Percentiles rank a stretch among this genome's conserved stretches.
Conservation (phyloP, 2,797 vertebrate genomes). For the Sparidentex hasta region DNA sequence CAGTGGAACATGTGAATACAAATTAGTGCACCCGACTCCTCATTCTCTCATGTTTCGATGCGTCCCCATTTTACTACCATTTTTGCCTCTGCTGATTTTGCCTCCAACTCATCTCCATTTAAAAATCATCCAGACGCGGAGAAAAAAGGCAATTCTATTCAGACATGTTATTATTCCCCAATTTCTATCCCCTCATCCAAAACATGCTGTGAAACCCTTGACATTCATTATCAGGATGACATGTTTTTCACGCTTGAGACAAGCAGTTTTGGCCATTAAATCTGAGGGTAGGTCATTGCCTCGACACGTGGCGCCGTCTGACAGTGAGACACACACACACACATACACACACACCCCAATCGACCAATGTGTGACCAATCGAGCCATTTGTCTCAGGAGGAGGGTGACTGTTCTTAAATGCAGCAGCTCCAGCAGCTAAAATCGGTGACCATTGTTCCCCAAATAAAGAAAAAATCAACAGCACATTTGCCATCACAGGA, state of each 20-base stretch:
- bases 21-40: neutral
- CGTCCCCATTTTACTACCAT: slow-evolving; percentile 1
- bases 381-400: slow-evolving; percentile 63
- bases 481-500: neutral
- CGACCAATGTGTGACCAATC: slow-evolving; percentile 72
- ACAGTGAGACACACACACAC: slow-evolving; percentile 51
- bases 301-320: slow-evolving; percentile 52
- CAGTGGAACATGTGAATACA: slow-evolving; percentile 3
- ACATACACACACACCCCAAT: no score
- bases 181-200: slow-evolving; percentile 70
- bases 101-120: slow-evolving; percentile 54
- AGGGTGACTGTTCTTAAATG: slow-evolving; percentile 31
- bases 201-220: slow-evolving; percentile 69
- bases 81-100: slow-evolving; percentile 16
- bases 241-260: slow-evolving; percentile 79
- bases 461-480: slow-evolving; percentile 15
- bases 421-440: slow-evolving; percentile 26
- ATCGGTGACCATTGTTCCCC: slow-evolving; percentile 20
- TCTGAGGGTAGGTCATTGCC: slow-evolving; percentile 63
- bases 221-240: slow-evolving; percentile 80
- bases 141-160: slow-evolving; percentile 44
- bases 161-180: slow-evolving; percentile 72
- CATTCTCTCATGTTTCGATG: slow-evolving; percentile 35
- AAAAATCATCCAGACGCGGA: slow-evolving; percentile 48
- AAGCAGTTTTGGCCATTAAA: slow-evolving; percentile 75